Conservation (phyloP, 2,113 vertebrate species). For the Seriola aureovittata region DNA sequence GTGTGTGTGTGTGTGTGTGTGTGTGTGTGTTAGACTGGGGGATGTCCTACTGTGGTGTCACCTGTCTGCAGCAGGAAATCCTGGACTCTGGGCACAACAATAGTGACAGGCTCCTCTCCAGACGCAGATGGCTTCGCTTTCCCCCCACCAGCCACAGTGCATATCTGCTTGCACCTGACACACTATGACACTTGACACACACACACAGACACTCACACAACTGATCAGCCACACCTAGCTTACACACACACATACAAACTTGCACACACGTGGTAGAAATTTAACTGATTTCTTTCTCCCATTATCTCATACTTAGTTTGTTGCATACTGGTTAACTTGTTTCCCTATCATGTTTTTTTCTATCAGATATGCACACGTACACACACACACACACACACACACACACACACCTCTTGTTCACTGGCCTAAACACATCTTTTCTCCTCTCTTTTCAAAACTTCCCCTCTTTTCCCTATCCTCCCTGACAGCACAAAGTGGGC, state of each 20-base stretch:
- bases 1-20: constrained; percentile 43
- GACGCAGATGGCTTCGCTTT: constrained; percentile 89
- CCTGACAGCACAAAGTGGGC: constrained; percentile 83
- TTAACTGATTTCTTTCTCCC: constrained; percentile 1
- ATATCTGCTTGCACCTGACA: constrained; percentile 78
- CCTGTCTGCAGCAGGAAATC: constrained; percentile 91
- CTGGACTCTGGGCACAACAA: constrained; percentile 88
- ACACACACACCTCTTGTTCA: constrained; percentile 66
- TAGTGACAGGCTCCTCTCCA: constrained; percentile 95
- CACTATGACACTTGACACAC: constrained; percentile 66
- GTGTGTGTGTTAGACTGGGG: constrained; percentile 72
- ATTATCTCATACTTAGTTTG: constrained; percentile 25
- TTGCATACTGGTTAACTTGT: constrained; percentile 50
- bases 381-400: constrained; percentile 1
- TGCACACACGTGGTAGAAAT: constrained; percentile 13
- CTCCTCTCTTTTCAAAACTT: constrained; percentile 79
- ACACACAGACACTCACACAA: constrained; percentile 38
- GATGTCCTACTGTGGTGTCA: constrained; percentile 92
- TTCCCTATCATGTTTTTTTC: constrained; percentile 38
- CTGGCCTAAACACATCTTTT: constrained; percentile 84
- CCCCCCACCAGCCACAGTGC: constrained; percentile 88
- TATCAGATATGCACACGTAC: constrained; percentile 19
- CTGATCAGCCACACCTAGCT: constrained; percentile 53
- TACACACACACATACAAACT: constrained; percentile 12
- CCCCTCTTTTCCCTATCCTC: constrained; percentile 72